Evolutionary conservation across 2,888 invertebrate genomes (phyloP), one percentile per base, ranked within the genome.

Genomic region (Ophioninae sp.): DNA sequence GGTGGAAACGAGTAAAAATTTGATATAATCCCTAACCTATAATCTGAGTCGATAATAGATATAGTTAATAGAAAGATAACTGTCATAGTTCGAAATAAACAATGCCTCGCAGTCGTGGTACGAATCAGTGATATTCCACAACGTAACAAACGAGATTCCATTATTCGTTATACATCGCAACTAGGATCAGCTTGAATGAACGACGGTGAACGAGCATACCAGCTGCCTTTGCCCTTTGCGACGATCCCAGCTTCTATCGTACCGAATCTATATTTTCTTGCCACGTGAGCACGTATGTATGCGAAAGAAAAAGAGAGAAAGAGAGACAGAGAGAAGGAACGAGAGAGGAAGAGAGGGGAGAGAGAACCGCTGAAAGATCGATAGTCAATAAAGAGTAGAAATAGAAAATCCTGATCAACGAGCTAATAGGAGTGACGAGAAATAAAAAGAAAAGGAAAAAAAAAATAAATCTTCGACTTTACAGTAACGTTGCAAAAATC

Each of bases 171-270:
- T 56, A 41, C 7, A 41, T 21, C 21, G n/a, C 20, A 67, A 57
- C 41, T 39, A 7, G 17, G 59, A 30, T 44, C 20, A 65, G 68
- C 20, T 67, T 57, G 39, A 20, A 73, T 69, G 44, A 64, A 20
- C 23, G 13, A 56, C 79, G 44, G 57, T 20, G 23, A 69, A 62
- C 69, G 56, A 50, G 62, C 56, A 62, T 23, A 70, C 37, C 30
- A 30, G 59, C 72, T 65, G 68, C 56, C 39, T 72, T 82, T 82
- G 81, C 84, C 84, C 81, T 84, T 84, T 84, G 81, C 57, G 44
- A 61, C 57, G 44, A 67, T 79, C 62, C 62, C 65, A 67, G 62
- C 68, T 82, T 61, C 73, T 67, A 79, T 73, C 79, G 67, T 70
- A 61, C 68, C 64, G 8, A 65, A 65, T 56, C 44, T 44, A 64